Evolutionary conservation across 2,888 invertebrate genomes (phyloP).

Genomic region (Eilema griseolum): DNA sequence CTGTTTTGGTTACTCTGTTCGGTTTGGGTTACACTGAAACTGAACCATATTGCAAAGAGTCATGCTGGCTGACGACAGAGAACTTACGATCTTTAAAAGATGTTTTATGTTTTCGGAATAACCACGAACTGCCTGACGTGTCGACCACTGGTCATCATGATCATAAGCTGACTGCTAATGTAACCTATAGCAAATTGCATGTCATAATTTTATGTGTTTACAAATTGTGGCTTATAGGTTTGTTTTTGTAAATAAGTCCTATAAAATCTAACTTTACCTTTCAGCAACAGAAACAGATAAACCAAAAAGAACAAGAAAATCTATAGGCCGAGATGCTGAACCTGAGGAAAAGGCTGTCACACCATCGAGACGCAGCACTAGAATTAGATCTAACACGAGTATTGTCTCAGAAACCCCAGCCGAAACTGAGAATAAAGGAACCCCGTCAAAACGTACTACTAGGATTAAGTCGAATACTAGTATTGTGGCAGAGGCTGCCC

Average conservation of each 20-base stretch:
- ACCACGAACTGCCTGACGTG: no score
- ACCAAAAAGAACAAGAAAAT: conserved; percentile 63
- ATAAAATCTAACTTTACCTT: background rate
- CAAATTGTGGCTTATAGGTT: background rate
- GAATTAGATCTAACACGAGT: conserved; percentile 73
- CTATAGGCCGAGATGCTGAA: conserved; percentile 64
- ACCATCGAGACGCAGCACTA: conserved; percentile 73
- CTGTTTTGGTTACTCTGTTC: no score
- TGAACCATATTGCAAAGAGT: no score
- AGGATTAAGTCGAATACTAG: conserved; percentile 60
- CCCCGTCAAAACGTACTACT: conserved; percentile 69
- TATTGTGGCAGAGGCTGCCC: conserved; percentile 66
- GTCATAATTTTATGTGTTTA: no score
- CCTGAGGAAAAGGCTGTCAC: conserved; percentile 62
- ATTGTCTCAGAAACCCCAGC: conserved; percentile 64
- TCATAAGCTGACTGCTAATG: no score
- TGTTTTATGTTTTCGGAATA: no score
- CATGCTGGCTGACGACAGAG: no score
- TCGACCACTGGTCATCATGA: no score
- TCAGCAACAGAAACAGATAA: conserved; percentile 57
- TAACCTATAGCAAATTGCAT: no score
- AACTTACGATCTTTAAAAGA: no score
- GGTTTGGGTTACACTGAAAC: no score
- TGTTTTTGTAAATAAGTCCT: background rate
- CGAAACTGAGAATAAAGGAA: conserved; percentile 55